These are phyloP conservation scores for Philhelius pedissequus DNA, from an alignment of 2,888 invertebrate genomes.

Conservation along the genomic window DNA sequence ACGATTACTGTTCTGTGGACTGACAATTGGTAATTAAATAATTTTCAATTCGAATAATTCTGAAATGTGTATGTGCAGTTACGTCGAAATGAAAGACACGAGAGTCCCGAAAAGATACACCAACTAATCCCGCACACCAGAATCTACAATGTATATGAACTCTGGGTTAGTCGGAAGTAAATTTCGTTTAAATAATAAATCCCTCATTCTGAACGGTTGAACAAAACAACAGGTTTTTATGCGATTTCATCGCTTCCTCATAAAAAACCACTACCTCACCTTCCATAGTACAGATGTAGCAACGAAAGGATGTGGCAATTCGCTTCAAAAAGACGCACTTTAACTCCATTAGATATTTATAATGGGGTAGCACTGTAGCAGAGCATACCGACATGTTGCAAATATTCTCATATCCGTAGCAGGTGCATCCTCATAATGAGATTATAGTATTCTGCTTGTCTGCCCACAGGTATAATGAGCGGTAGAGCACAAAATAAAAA, in stretches of 20 bases:
- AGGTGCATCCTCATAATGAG: neutral
- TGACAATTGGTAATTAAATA: slow-evolving; percentile 21
- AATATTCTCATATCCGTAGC: neutral
- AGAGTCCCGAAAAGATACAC: slow-evolving; percentile 22
- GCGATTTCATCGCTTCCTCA: neutral
- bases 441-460: neutral
- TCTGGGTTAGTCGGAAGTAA: slow-evolving; percentile 30
- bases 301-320: slow-evolving; percentile 7
- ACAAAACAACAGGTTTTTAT: slow-evolving; percentile 4
- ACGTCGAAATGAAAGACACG: slow-evolving; percentile 46
- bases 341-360: slow-evolving; percentile 37
- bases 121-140: neutral
- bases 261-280: too few species aligned
- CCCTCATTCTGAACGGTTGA: slow-evolving; percentile 11
- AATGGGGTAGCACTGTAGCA: slow-evolving; percentile 3
- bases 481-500: neutral
- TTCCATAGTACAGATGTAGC: neutral
- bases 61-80: slow-evolving; percentile 20
- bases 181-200: slow-evolving; percentile 48
- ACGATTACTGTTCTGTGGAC: neutral
- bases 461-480: neutral
- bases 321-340: neutral
- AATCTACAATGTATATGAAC: neutral
- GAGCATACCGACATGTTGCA: neutral
- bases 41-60: slow-evolving; percentile 45